Evolutionary conservation across 2,797 vertebrate genomes (phyloP), one percentile per base, ranked within the genome.

Genomic region (Siniperca obscura): DNA sequence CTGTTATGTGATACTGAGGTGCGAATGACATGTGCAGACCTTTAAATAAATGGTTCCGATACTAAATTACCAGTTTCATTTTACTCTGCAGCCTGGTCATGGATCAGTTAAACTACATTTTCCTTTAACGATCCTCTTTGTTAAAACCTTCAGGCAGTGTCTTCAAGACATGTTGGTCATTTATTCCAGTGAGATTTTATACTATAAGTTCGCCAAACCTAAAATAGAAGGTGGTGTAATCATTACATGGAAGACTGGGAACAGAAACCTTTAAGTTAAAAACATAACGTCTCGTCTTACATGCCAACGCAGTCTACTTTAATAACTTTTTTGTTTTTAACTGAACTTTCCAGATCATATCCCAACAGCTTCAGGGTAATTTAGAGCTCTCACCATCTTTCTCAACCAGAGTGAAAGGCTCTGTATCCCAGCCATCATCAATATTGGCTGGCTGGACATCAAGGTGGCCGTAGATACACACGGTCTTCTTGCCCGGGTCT

Each of bases 401-500:
- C 90, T 99, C 98, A 70, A 95, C 96, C 94, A 99, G 78, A 0
- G 96, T 97, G 92, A 99, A 99, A 53, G 98, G 98, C 61, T 99
- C 97, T 0, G 97, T 98, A 65, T 99, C 97, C 98, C 98, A 99
- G 76, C 98, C 98, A 0, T 99, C 98, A 0, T 97, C 95, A 2
- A 97, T 76, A 7, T 80, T 90, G 0, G 98, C 98, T 2, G 98
- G 98, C 85, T 99, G 98, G 60, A 99, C 98, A 8, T 99, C 98
- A 62, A 99, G 93, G 79, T 99, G 98, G 10, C 98, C 98, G 0
- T 99, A 99, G 1, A 99, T 94, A 64, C 98, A 99, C 57, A 99
- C 97, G 0, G 97, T 99, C 90, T 98, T 99, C 93, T 99, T 99
- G 59, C 2, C 4, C 0, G 98, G 96, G 90, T 99, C 97, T 0